Percentiles rank a stretch among this genome's conserved stretches.
Evolutionary conservation across 2,888 invertebrate genomes (phyloP).

Genomic region (Sialis fuliginosa): DNA sequence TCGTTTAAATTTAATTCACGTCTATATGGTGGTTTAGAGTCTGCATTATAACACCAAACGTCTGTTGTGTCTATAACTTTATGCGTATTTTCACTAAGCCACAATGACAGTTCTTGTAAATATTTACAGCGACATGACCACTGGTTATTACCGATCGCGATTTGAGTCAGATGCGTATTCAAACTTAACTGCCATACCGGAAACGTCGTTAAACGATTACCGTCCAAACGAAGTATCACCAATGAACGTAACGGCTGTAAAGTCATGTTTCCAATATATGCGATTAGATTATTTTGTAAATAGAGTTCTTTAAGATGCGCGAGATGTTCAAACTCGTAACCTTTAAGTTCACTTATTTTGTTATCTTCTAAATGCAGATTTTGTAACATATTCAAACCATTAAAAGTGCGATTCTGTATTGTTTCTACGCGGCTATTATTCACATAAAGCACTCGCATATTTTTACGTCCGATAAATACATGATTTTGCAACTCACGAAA

Average conservation of each 20-base stretch:
- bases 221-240: conserved; percentile 64
- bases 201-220: conserved; percentile 64
- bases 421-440: conserved; percentile 71
- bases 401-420: conserved; percentile 81
- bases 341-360: conserved; percentile 57
- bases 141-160: conserved; percentile 66
- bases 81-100: conserved; percentile 64
- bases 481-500: conserved; percentile 69
- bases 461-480: conserved; percentile 79
- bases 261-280: conserved; percentile 62
- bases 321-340: conserved; percentile 71
- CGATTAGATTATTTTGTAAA: conserved; percentile 69
- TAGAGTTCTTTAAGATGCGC: conserved; percentile 64
- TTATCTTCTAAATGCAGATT: conserved; percentile 75
- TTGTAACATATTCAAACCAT: conserved; percentile 61
- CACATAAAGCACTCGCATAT: conserved; percentile 69
- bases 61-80: conserved; percentile 63
- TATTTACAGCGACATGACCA: conserved; percentile 88
- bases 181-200: conserved; percentile 58
- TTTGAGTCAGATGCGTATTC: conserved; percentile 50
- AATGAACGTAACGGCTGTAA: conserved; percentile 60
- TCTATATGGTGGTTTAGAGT: conserved; percentile 54
- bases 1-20: conserved; percentile 69
- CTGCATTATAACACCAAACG: conserved; percentile 66
- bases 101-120: conserved; percentile 65